Base-by-base conservation (phyloP, 2,797 vertebrate genomes). In the Diceros bicornis region DNA sequence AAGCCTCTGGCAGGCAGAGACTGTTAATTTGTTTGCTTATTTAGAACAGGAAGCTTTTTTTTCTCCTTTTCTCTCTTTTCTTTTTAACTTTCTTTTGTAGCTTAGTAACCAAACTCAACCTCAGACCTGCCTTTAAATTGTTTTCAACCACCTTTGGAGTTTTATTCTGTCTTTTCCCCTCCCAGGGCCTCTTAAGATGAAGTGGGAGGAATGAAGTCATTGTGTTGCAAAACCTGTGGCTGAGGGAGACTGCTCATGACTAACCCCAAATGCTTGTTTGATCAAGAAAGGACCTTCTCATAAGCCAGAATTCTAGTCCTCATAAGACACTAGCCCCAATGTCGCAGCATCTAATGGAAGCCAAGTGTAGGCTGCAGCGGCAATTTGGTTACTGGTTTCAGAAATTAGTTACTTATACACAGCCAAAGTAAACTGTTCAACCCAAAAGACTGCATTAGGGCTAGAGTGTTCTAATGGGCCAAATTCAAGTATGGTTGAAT, bases 21-120 rank as follows among this genome's bases (percentile, higher is more conserved):
- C 68, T 96, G 32, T 92, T 97, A n/a, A 89, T 97, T 97, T 97
- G 52, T 89, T 94, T 96, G 86, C 94, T 96, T 96, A 72, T 93
- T 94, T 97, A 96, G 94, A 94, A 85, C 37, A 78, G 83, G 81
- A 87, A 96, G 89, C 87, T 86, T 62, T 84, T n/a, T n/a, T 10
- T 21, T 25, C 6, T 1, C 3, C 52, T 47, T 57, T 75, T 52
- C 50, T 44, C 55, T 55, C 7, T 72, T 78, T 62, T 68, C 44
- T 82, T 84, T 82, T 90, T 71, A 62, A 74, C 79, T 96, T 87
- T 89, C 44, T 91, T 95, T 91, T 55, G 57, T 96, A 96, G 82
- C 85, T 97, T 66, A 78, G 85, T 85, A 96, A 86, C 93, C 84
- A 95, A 44, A 77, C n/a, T 92, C 81, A 88, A 10, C 52, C 66